Evolutionary conservation across 2,113 vertebrate species (phyloP).

Genomic region (Gymnobelideus leadbeateri): DNA sequence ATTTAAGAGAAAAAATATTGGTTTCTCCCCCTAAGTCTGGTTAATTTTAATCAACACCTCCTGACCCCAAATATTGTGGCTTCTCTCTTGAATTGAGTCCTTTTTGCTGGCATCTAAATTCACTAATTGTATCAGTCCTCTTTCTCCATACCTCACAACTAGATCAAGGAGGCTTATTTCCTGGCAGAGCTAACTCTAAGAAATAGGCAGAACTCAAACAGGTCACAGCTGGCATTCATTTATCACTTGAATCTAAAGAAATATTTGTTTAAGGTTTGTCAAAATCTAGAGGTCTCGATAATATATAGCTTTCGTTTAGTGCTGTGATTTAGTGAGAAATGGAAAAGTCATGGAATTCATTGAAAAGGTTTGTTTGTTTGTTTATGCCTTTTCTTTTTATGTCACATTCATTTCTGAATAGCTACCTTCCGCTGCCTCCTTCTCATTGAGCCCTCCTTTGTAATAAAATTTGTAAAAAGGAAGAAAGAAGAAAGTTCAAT

Average conservation of each 20-base stretch:
- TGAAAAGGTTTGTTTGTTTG: neutral
- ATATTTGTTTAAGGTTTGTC: slow-evolving; percentile 52
- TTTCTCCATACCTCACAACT: slow-evolving; percentile 71
- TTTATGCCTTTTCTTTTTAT: neutral
- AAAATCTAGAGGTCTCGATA: slow-evolving; percentile 47
- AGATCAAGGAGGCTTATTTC: slow-evolving; percentile 67
- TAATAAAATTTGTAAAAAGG: neutral
- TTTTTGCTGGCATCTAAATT: slow-evolving; percentile 66
- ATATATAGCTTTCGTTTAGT: slow-evolving; percentile 19
- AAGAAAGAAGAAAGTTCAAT: neutral
- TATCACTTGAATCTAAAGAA: slow-evolving; percentile 74
- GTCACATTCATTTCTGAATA: neutral
- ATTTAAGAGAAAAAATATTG: slow-evolving; percentile 65
- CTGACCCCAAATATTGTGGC: slow-evolving; percentile 62
- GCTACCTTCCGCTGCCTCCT: neutral
- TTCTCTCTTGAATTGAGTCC: slow-evolving; percentile 63
- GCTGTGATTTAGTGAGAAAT: neutral
- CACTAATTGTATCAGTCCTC: slow-evolving; percentile 69
- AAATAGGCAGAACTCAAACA: slow-evolving; percentile 68
- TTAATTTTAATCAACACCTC: slow-evolving; percentile 62
- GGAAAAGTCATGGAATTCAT: neutral
- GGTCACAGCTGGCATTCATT: slow-evolving; percentile 53
- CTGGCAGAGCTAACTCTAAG: slow-evolving; percentile 58
- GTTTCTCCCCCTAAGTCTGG: slow-evolving; percentile 45
- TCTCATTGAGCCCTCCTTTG: neutral